These are phyloP conservation scores for Aphelenchoides avenae DNA, from an alignment of 1,140 invertebrate species.

Conservation along the genomic window DNA sequence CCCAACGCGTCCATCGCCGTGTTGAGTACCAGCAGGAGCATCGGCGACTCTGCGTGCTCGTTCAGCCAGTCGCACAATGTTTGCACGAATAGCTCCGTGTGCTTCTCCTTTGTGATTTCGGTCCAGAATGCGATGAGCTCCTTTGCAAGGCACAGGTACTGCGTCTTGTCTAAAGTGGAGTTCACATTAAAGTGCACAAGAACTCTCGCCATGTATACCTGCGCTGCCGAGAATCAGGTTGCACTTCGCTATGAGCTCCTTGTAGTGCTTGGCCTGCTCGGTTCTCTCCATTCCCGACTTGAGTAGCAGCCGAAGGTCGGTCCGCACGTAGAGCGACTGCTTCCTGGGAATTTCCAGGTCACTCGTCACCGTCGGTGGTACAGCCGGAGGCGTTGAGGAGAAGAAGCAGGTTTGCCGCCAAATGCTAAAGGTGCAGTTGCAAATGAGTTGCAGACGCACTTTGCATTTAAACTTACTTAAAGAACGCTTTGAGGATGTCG, in stretches of 20 bases:
- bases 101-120: conserved; percentile 25
- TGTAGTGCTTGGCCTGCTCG: conserved; percentile 19
- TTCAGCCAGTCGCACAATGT: conserved; percentile 27
- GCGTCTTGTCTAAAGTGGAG: conserved; percentile 1
- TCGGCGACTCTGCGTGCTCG: conserved; percentile 30
- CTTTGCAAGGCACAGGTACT: conserved; percentile 20
- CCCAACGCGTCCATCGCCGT: conserved; percentile 13
- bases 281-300: conserved; percentile 8
- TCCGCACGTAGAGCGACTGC: conserved; percentile 27
- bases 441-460: background rate
- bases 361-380: background rate
- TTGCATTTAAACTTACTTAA: conserved; percentile 6
- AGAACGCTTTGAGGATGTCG: conserved; percentile 18
- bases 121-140: conserved; percentile 33
- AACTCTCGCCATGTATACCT: too few species aligned
- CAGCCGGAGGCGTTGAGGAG: conserved; percentile 10
- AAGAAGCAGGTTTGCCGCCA: conserved; percentile 35
- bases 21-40: conserved; percentile 23
- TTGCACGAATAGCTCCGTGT: conserved; percentile 8
- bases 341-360: conserved; percentile 31
- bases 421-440: conserved; percentile 11
- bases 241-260: conserved; percentile 23
- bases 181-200: background rate
- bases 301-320: conserved; percentile 23
- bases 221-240: conserved; percentile 17